A percentile compares a stretch with the other conserved stretches of the same genome.
Evolutionary conservation across 2,113 vertebrate species (phyloP).

Genomic region (Melanotaenia duboulayi): DNA sequence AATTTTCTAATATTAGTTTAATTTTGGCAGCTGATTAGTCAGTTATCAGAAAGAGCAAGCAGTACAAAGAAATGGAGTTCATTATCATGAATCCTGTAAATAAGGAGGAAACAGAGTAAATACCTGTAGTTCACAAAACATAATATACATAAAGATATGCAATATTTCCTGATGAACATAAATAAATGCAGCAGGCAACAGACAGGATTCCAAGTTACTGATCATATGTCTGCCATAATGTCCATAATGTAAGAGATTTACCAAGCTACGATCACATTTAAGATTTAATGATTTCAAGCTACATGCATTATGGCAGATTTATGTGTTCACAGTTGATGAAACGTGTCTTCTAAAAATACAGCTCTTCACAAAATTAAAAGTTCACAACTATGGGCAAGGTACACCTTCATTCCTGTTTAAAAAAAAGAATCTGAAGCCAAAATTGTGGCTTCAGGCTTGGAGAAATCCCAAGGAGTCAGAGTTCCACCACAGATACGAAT

Average conservation of each 20-base stretch:
- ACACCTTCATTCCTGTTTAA: constrained; percentile 31
- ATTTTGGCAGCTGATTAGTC: constrained; percentile 31
- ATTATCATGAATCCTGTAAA: constrained; percentile 19
- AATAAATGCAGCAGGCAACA: constrained; percentile 56
- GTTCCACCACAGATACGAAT: constrained; percentile 10
- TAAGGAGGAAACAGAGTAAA: constrained; percentile 12
- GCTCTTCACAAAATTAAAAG: constrained; percentile 34
- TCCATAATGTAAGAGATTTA: constrained; percentile 4
- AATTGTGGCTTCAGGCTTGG: constrained; percentile 15
- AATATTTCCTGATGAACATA: constrained; percentile 14
- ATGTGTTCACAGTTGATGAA: constrained; percentile 43
- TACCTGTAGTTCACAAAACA: constrained; percentile 44
- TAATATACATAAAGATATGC: constrained; percentile 26
- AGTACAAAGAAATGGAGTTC: constrained; percentile 14
- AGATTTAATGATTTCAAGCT: constrained; percentile 48
- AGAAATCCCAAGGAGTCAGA: constrained; percentile 42
- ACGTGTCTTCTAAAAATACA: constrained; percentile 47
- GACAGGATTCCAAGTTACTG: constrained; percentile 31
- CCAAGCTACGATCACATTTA: constrained; percentile 45
- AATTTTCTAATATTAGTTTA: constrained; percentile 34
- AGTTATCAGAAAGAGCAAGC: constrained; percentile 13
- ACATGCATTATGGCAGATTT: constrained; percentile 52
- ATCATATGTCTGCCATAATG: constrained; percentile 23
- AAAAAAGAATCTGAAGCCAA: neutral
- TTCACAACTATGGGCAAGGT: constrained; percentile 39